Base-by-base conservation (phyloP, 2,888 invertebrate genomes). In the Ochropleura leucogaster region DNA sequence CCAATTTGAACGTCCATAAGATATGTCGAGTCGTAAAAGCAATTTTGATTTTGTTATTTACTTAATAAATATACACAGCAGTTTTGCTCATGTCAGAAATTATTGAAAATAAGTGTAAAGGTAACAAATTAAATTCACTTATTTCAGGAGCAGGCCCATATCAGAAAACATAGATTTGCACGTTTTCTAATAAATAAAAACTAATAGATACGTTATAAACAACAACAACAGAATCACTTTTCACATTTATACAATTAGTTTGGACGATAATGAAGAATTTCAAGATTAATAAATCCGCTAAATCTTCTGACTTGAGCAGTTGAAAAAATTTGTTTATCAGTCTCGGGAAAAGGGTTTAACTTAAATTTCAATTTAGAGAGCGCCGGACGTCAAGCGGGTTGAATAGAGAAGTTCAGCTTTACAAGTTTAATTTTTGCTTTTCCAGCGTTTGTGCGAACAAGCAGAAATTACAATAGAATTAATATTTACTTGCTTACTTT, bases 321-420 rank as follows among this genome's bases (percentile, higher is more conserved):
- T 30, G 68, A 74, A 84, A 85, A 88, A 86, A 85, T 85, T 82
- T 91, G 90, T 91, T 92, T 91, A 90, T 89, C 87, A 83, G 77
- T 79, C 88, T 85, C 77, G 81, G 66, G 63, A 89, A 91, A 93
- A 90, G 90, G 91, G 91, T 87, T 90, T 92, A 90, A 88, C 89
- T 90, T 91, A 88, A 92, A 91, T 93, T 94, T 93, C 91, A 93
- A 92, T 94, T 94, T 90, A 86, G 83, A 86, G 84, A 85, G 85
- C 87, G 84, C 85, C 83, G 87, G 87, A 79, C 89, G 90, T 88
- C 89, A 90, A 92, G 89, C 90, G 91, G 84, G 88, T 84, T 86
- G 88, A 90, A 91, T 90, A 93, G 92, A 92, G 91, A 90, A 90
- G 86, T 92, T 91, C 88, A 84, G 85, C 77, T 83, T 84, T 85